phyloP scores from a whole-genome alignment of 2,888 invertebrate species.

The Caenorhabditis sp. region DNA sequence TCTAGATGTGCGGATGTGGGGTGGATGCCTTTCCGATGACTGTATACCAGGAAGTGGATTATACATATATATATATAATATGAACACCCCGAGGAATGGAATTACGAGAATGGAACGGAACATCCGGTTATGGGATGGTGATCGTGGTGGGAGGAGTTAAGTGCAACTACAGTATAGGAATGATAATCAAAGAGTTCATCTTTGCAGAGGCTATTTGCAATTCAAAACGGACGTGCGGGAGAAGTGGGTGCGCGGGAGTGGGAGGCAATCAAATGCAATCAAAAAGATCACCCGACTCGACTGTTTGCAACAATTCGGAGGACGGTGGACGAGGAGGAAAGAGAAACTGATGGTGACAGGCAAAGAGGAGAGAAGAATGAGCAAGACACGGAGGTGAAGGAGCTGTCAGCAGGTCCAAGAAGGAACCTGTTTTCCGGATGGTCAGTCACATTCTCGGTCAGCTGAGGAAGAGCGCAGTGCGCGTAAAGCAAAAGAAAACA shows the following conservation, averaged over 20 bases:
- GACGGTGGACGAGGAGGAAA: not conserved
- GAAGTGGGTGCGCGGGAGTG: conserved; percentile 49
- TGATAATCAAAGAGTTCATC: conserved; percentile 48
- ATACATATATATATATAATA: too few species aligned
- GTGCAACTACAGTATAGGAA: conserved; percentile 47
- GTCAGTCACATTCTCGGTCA: conserved; percentile 41
- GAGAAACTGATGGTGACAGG: conserved; percentile 28
- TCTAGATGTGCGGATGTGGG: conserved; percentile 44
- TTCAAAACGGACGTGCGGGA: conserved; percentile 52
- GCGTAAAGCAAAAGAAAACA: too few species aligned
- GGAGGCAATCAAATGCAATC: conserved; percentile 50
- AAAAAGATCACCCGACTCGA: conserved; percentile 41
- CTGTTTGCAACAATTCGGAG: conserved; percentile 49
- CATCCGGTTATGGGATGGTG: not conserved
- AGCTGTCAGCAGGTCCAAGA: conserved; percentile 14
- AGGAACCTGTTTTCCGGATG: conserved; percentile 38
- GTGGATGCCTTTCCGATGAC: conserved; percentile 49
- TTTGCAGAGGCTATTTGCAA: conserved; percentile 50
- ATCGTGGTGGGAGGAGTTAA: too few species aligned
- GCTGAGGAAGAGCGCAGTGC: conserved; percentile 33
- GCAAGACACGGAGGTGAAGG: conserved; percentile 13
- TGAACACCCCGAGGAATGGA: not conserved
- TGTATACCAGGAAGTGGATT: conserved; percentile 39
- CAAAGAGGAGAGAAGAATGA: conserved; percentile 22
- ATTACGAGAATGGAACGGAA: not conserved